Base-by-base conservation (phyloP, 1,140 invertebrate species). In the Lasaia peninsularis region DNA sequence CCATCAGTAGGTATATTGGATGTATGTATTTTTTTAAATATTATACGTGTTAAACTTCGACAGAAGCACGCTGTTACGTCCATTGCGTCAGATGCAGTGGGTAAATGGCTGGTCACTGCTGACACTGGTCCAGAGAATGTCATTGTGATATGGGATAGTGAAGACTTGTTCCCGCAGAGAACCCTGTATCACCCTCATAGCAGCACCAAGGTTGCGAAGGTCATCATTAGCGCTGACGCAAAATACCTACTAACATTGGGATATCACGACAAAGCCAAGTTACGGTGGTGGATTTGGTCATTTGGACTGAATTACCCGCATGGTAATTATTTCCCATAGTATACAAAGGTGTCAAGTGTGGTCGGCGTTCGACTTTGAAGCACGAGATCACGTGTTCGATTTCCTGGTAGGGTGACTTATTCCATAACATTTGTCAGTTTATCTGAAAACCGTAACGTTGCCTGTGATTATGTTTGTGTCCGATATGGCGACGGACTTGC, bases 211-310 rank as follows among this genome's bases (percentile, higher is more conserved):
- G 58, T 90, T 0, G 61, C 80, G 0, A 80, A 88, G 20, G 73
- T 90, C 1, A 73, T 73, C n/a, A 65, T 93, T 2, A 92, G 92
- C 68, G 73, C 72, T 1, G 86, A 91, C 63, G 91, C 90, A 0
- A 92, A 90, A 60, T 92, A 90, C 49, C 63, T 93, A 8, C 71
- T 92, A 0, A 91, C 90, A 0, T 57, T 92, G 51, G 88, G 85
- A 2, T 86, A 89, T 55, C 76, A 80, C 54, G 76, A 76, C 4
- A 75, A 67, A 56, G 86, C 86, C 44, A 72, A 66, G 0, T 71
- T 92, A 0, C 69, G 89, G 32, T 89, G 92, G 70, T 92, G 92
- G 91, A 72, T 91, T 9, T 92, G 92, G 92, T 90, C 90, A 4
- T 78, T 71, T 14, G 90, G 90, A 12, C 66, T 64, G 24, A 77